Evolutionary conservation across 1,140 invertebrate genomes (phyloP), one percentile per base, ranked within the genome.

Genomic region (Leucophenga varia): DNA sequence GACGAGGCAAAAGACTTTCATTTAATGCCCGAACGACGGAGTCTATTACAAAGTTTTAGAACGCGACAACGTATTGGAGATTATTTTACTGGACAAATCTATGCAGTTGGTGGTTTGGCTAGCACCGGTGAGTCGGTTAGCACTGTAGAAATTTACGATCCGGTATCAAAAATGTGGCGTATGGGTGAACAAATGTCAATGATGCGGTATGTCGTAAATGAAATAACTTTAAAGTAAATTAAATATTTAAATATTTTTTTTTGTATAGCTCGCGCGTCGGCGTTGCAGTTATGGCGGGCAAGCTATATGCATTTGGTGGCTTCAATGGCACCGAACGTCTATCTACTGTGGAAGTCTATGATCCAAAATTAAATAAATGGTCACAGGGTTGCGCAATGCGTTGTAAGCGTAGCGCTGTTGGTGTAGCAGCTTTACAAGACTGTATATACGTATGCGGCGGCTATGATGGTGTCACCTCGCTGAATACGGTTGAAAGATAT

Each of bases 401-500:
- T 52, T 90, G 85, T 65, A 91, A 90, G 78, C 75, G 90, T 30
- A 74, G 90, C 80, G 91, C 91, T 39, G 82, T 92, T 7, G 91
- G 90, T 19, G 89, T 89, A n/a, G 86, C 89, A n/a, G 82, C 89
- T 5, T 68, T 93, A 14, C 86, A 88, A 63, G 84, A 88, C 64
- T 81, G 83, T 53, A 79, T 95, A 35, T 94, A 93, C 65, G 90
- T 93, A 2, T 93, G 90, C 74, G 90, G 90, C n/a, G 91, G 90
- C 18, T 89, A 92, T 58, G 90, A 93, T 76, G 91, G 91, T n/a
- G 82, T 89, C 8, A 88, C 89, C 7, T 92, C 90, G 4, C 77
- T 93, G 3, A 90, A 89, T 69, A 90, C 87, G 1, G 89, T 94
- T 2, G 91, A 94, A 75, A 84, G 85, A 59, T 93, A 91, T 64